Evolutionary conservation across 2,797 vertebrate species (phyloP).

Genomic region (Acanthornis magna): DNA sequence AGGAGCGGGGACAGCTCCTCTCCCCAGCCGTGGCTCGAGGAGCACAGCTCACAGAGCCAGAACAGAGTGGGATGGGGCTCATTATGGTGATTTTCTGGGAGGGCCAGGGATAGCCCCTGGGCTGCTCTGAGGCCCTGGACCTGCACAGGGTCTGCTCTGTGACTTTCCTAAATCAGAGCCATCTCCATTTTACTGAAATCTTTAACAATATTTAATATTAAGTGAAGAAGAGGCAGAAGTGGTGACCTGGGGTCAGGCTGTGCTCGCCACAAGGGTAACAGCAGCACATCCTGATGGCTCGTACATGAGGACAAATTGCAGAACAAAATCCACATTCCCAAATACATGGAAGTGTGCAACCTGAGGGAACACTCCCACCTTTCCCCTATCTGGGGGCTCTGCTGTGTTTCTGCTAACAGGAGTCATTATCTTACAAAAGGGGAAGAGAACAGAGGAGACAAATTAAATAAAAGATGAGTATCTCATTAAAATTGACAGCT

Average conservation of each 20-base stretch:
- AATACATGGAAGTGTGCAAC: not conserved
- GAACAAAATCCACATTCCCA: not conserved
- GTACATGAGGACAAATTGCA: not conserved
- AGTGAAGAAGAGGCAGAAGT: not conserved
- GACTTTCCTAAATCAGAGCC: not conserved
- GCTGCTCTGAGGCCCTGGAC: not conserved
- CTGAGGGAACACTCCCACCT: not conserved
- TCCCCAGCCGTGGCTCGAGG: not conserved
- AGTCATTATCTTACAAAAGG: not conserved
- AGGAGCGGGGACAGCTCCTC: not conserved
- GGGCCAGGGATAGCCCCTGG: not conserved
- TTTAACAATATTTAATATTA: not conserved
- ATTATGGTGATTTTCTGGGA: not conserved
- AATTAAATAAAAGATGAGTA: not conserved
- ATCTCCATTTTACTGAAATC: not conserved
- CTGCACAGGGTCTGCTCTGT: not conserved
- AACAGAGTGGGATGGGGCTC: not conserved
- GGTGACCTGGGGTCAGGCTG: not conserved
- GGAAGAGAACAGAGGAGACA: not conserved
- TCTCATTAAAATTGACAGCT: not conserved
- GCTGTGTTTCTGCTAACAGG: accelerated
- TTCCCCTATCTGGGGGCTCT: accelerated
- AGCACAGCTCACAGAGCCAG: not conserved
- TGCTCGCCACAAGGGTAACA: accelerated
- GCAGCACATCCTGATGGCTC: not conserved